phyloP scores from a whole-genome alignment of 2,113 vertebrate genomes.

The Danionella cerebrum region DNA sequence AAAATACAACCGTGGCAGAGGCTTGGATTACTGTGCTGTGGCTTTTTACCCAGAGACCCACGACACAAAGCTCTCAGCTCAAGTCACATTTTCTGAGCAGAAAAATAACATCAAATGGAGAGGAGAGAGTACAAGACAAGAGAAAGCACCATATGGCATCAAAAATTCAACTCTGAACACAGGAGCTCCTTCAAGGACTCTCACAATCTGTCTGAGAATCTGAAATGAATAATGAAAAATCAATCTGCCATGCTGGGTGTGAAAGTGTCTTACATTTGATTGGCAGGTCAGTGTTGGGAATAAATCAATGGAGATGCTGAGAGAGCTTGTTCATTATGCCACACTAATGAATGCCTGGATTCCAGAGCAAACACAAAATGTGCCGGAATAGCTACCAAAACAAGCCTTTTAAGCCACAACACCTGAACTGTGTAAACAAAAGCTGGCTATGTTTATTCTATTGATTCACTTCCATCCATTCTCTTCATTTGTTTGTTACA shows the following conservation, averaged over 20 bases:
- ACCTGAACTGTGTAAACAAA: too few relatives aligned
- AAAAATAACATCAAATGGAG: slow-evolving; percentile 8
- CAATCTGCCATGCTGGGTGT: slow-evolving; percentile 7
- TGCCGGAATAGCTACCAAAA: not conserved
- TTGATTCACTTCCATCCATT: too few relatives aligned
- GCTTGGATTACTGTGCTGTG: slow-evolving; percentile 5
- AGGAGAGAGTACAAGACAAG: not conserved
- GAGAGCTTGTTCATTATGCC: not conserved
- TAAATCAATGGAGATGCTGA: slow-evolving; percentile 2
- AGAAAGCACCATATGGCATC: slow-evolving; percentile 20
- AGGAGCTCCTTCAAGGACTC: slow-evolving; percentile 25
- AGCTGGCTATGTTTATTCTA: too few relatives aligned
- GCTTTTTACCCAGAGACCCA: not conserved
- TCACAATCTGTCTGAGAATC: slow-evolving; percentile 18
- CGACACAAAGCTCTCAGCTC: slow-evolving; percentile 7
- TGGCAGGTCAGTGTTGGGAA: slow-evolving; percentile 17
- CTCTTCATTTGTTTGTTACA: too few relatives aligned
- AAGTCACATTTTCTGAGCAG: not conserved
- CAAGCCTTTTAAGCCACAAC: too few relatives aligned
- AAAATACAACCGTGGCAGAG: not conserved
- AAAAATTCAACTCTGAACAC: slow-evolving; percentile 20
- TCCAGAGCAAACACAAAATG: not conserved
- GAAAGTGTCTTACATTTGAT: not conserved
- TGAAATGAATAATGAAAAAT: slow-evolving; percentile 29
- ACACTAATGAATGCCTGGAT: slow-evolving; percentile 6